phyloP scores from a whole-genome alignment of 2,113 vertebrate species.

The Ahaetulla prasina region DNA sequence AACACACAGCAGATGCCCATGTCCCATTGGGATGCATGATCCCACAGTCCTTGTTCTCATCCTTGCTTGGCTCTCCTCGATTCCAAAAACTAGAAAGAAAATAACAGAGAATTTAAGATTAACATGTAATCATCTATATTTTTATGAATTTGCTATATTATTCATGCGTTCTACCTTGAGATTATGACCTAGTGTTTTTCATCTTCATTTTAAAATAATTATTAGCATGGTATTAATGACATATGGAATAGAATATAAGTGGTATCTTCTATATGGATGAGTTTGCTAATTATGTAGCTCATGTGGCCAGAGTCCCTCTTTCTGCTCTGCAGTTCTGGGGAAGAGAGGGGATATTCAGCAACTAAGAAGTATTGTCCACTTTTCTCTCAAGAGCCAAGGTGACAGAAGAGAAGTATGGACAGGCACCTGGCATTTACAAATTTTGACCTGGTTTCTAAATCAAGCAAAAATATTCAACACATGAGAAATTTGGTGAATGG shows the following conservation, averaged over 20 bases:
- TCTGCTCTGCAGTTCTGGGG: neutral
- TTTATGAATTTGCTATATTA: neutral
- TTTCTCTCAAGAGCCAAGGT: neutral
- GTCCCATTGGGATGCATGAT: conserved; percentile 3
- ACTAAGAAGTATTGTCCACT: neutral
- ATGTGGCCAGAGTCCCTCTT: neutral
- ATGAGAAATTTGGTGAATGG: neutral
- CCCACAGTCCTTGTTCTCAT: neutral
- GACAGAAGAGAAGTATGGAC: neutral
- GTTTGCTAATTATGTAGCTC: neutral
- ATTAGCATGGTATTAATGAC: neutral
- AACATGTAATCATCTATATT: neutral
- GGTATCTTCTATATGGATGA: neutral
- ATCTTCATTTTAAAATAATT: neutral
- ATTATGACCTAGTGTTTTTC: neutral
- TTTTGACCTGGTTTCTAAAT: neutral
- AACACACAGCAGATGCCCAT: conserved; percentile 7
- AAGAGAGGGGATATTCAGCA: neutral
- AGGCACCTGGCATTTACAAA: neutral
- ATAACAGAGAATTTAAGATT: neutral
- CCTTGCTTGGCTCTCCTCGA: neutral
- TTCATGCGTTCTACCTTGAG: neutral
- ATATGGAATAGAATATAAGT: neutral
- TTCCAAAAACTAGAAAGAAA: conserved; percentile 9
- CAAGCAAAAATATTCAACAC: neutral